Evolutionary conservation across 2,113 vertebrate species (phyloP), one percentile per base, ranked within the genome.

Genomic region (Paramisgurnus dabryanus): DNA sequence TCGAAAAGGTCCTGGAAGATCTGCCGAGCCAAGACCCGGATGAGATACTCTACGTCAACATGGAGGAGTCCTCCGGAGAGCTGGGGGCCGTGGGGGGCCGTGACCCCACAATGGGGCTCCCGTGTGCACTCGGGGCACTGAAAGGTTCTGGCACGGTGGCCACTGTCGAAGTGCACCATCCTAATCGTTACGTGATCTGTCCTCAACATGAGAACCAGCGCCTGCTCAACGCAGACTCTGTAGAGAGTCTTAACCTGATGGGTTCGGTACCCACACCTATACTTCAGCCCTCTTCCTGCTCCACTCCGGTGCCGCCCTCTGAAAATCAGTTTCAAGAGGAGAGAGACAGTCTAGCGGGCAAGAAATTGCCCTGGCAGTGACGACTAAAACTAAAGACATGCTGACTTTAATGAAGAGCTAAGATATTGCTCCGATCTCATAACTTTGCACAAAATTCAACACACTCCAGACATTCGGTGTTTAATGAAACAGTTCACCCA

Each of bases 21-120:
- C 94, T 96, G 57, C 95, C 95, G 0, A 93, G 91, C 22, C 94
- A 95, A 87, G 95, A 95, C 66, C 93, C 95, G 0, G 94, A 96
- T 0, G 96, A 96, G 90, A 97, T 96, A 88, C 93, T 96, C 34
- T 96, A 97, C 0, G 95, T 97, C 85, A 97, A 97, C 89, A 96
- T 97, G 96, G 95, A 96, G 49, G 94, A 96, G 76, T 92, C 93
- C 0, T 82, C 82, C 8, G 81, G 85, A 47, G 91, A 93, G 85
- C 86, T 89, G 4, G 85, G 90, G 34, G 87, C 91, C 3, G 83
- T 94, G 34, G 84, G 87, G 2, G 95, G 96, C 3, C 92, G 94
- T 0, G 93, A 95, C 1, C 90, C 89, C 17, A 7, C 66, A 41
- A 89, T 68, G 79, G 90, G 63, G 0, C 13, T 85, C 0, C 64